Percentiles rank a stretch among this genome's conserved stretches.
These are phyloP conservation scores for Lycocorax pyrrhopterus DNA, from an alignment of 2,113 vertebrate species.

Conservation along the genomic window DNA sequence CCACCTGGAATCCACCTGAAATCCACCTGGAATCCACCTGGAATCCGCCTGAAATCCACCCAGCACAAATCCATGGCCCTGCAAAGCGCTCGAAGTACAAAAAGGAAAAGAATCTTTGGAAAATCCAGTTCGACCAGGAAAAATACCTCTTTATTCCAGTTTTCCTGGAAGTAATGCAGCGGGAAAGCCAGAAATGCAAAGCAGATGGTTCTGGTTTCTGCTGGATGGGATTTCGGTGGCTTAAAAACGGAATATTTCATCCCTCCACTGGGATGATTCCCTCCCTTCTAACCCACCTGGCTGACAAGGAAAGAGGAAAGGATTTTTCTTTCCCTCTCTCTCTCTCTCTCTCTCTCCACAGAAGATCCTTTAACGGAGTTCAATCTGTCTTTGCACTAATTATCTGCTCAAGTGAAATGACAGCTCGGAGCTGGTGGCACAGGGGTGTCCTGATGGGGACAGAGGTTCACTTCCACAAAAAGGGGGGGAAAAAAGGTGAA, in stretches of 20 bases:
- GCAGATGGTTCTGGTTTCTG: neutral
- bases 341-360: neutral
- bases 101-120: neutral
- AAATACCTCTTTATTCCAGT: neutral
- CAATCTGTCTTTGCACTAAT: neutral
- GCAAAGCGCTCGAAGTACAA: accelerated
- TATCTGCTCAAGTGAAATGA: neutral
- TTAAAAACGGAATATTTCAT: neutral
- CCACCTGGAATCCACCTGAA: neutral
- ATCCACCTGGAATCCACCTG: neutral
- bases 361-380: neutral
- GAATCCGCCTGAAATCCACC: accelerated
- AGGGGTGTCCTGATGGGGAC: neutral
- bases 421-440: neutral
- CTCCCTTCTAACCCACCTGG: neutral
- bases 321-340: neutral
- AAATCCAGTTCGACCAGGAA: neutral
- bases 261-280: neutral
- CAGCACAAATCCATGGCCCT: neutral
- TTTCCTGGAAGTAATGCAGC: neutral
- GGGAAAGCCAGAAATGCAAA: neutral
- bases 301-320: neutral
- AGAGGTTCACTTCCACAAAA: neutral
- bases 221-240: neutral
- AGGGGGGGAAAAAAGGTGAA: accelerated